phyloP scores from a whole-genome alignment of 2,797 vertebrate genomes.

The Sparus aurata region DNA sequence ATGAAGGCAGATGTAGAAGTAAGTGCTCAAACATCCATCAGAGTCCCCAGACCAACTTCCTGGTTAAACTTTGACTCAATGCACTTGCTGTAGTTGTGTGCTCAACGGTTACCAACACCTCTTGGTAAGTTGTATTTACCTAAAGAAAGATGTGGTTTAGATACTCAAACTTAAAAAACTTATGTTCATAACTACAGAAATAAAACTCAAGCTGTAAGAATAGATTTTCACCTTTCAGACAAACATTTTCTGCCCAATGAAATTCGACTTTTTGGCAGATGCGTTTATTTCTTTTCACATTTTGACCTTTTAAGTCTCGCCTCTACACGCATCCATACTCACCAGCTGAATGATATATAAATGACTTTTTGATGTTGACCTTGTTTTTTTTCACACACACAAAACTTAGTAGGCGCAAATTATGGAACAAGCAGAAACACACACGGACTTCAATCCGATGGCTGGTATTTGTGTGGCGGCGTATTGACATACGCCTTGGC shows the following conservation, averaged over 20 bases:
- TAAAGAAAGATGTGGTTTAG: background rate
- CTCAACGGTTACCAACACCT: background rate
- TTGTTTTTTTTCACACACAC: background rate
- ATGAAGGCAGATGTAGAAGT: background rate
- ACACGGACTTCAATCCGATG: conserved; percentile 36
- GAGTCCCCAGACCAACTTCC: background rate
- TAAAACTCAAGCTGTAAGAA: too few relatives aligned
- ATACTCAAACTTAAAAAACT: background rate
- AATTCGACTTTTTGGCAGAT: conserved; percentile 14
- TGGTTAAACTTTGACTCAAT: background rate
- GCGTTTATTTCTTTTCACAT: background rate
- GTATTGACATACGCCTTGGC: conserved; percentile 67
- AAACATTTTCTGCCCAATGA: conserved; percentile 1
- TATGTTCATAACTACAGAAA: too few relatives aligned
- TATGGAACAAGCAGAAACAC: background rate
- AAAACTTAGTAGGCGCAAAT: conserved; percentile 13
- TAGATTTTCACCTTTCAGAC: background rate
- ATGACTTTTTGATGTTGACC: conserved; percentile 36
- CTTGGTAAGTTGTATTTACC: background rate
- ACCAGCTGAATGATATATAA: conserved; percentile 30
- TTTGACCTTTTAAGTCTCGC: conserved; percentile 8
- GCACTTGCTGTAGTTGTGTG: background rate
- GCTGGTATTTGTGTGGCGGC: conserved; percentile 41
- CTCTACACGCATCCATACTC: background rate
- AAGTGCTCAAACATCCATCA: background rate